A percentile compares a stretch with the other conserved stretches of the same genome.
phyloP scores from a whole-genome alignment of 2,888 invertebrate species.

The Lasioglossum morio region DNA sequence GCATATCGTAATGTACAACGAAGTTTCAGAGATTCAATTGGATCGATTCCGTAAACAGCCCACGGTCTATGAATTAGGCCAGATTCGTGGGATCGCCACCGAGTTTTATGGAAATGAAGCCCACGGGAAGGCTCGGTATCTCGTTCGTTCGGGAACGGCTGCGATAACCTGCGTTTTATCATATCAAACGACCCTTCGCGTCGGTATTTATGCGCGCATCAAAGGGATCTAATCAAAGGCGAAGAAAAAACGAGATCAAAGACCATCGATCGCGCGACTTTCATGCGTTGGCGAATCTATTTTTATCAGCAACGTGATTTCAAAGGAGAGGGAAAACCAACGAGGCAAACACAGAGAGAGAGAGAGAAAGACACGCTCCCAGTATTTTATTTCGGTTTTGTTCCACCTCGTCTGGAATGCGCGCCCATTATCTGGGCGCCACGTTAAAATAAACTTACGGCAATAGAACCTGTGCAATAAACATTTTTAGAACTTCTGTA shows the following conservation, averaged over 20 bases:
- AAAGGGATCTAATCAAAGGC: constrained; percentile 56
- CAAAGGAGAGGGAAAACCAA: background rate
- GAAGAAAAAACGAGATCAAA: constrained; percentile 52
- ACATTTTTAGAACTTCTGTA: background rate
- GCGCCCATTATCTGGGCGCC: background rate
- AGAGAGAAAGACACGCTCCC: background rate
- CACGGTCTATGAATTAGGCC: background rate
- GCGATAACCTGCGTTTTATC: constrained; percentile 43
- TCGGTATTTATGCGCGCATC: constrained; percentile 42
- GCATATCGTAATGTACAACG: background rate
- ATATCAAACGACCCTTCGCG: constrained; percentile 36
- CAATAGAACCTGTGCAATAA: background rate
- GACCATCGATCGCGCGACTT: constrained; percentile 32
- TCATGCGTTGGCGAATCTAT: constrained; percentile 30
- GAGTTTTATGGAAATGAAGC: constrained; percentile 7
- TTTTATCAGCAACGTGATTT: constrained; percentile 24
- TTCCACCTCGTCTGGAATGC: background rate
- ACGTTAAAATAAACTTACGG: background rate
- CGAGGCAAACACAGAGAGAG: background rate
- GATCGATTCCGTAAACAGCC: background rate
- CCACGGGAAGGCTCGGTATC: background rate
- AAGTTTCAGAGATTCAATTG: background rate
- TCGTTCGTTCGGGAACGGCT: constrained; percentile 18
- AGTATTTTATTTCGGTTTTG: constrained; percentile 6
- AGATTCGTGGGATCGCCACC: background rate